phyloP scores from a whole-genome alignment of 2,888 invertebrate genomes.

The Agonopterix heracliana region DNA sequence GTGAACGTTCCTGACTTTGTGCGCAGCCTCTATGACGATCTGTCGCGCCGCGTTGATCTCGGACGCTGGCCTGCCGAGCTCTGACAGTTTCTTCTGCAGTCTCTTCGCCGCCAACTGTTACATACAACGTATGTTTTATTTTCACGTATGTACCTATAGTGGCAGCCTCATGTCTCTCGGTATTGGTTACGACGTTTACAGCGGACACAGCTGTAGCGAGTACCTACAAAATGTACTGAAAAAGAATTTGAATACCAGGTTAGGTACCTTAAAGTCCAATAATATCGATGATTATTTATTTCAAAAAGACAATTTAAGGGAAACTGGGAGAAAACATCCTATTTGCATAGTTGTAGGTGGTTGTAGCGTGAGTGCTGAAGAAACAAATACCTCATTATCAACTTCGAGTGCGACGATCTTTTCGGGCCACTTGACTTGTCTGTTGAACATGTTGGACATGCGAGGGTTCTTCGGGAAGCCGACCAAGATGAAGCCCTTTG shows the following conservation, averaged over 20 bases:
- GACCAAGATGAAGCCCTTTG: slow-evolving; percentile 72
- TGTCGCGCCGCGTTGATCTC: slow-evolving; percentile 63
- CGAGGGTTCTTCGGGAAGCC: slow-evolving; percentile 74
- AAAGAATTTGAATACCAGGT: too few species aligned
- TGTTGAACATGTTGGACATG: slow-evolving; percentile 65
- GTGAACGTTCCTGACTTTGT: slow-evolving; percentile 62
- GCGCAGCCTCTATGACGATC: slow-evolving; percentile 61
- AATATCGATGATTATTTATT: too few species aligned
- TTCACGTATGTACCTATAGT: too few species aligned
- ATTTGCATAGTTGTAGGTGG: too few species aligned
- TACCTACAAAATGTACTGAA: too few species aligned
- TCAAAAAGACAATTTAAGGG: too few species aligned
- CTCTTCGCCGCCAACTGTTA: slow-evolving; percentile 57
- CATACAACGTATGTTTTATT: too few species aligned
- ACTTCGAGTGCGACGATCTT: slow-evolving; percentile 66
- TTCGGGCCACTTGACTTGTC: slow-evolving; percentile 68
- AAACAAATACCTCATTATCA: slow-evolving; percentile 50
- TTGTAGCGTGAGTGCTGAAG: too few species aligned
- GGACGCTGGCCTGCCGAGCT: slow-evolving; percentile 59
- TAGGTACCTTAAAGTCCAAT: too few species aligned
- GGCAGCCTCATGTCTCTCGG: not conserved
- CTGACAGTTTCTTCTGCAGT: slow-evolving; percentile 61
- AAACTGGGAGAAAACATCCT: too few species aligned
- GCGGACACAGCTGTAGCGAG: too few species aligned
- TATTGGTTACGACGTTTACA: not conserved